phyloP scores from a whole-genome alignment of 2,888 invertebrate species.

The Melipona bicolor region DNA sequence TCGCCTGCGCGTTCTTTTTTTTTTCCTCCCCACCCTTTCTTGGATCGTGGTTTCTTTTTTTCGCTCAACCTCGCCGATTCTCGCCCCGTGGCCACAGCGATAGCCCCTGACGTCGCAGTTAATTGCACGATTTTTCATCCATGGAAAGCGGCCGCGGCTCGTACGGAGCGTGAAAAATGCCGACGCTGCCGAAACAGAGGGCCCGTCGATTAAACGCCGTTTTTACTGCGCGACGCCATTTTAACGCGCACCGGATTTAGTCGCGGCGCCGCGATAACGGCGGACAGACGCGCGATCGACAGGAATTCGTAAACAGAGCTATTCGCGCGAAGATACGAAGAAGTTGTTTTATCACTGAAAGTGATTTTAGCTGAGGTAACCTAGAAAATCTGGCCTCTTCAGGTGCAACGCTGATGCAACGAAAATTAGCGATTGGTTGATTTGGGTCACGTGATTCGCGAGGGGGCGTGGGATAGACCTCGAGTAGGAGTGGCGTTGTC shows the following conservation, averaged over 20 bases:
- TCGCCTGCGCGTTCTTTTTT: constrained; percentile 16
- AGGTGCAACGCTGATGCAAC: no score
- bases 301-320: background rate
- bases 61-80: background rate
- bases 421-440: no score
- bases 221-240: constrained; percentile 31
- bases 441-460: no score
- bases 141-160: background rate
- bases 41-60: background rate
- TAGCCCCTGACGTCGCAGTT: constrained; percentile 13
- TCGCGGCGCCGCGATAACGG: background rate
- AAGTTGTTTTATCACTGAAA: background rate
- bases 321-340: background rate
- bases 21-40: background rate
- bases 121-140: constrained; percentile 54
- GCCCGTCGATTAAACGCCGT: constrained; percentile 38
- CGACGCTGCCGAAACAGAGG: no score
- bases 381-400: no score
- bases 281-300: background rate
- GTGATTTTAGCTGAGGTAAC: no score
- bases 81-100: background rate
- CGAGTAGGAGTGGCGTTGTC: no score
- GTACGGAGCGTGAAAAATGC: constrained; percentile 22
- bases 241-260: constrained; percentile 25
- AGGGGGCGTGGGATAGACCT: no score